Conservation (phyloP, 1,140 invertebrate species). For the Nixonia krombeini region DNA sequence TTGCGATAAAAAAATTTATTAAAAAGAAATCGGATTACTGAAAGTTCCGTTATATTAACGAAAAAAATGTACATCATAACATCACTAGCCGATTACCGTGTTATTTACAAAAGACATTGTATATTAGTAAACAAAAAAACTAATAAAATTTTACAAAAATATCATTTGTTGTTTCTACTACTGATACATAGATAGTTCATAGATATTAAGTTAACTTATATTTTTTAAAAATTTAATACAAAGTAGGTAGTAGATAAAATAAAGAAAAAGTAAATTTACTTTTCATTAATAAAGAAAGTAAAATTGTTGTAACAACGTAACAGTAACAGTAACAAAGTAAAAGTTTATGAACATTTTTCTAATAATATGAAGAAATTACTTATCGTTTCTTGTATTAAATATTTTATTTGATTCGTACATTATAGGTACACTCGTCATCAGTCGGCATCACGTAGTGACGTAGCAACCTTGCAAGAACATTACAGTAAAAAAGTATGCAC, state of each 20-base stretch:
- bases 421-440: constrained; percentile 55
- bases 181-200: too few species aligned
- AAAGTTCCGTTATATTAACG: constrained; percentile 6
- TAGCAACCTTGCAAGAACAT: constrained; percentile 47
- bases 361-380: too few species aligned
- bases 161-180: too few species aligned
- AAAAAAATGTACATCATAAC: constrained; percentile 11
- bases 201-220: too few species aligned
- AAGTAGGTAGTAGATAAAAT: too few species aligned
- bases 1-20: constrained; percentile 22
- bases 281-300: too few species aligned
- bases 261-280: too few species aligned
- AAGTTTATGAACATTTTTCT: too few species aligned
- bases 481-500: constrained; percentile 51
- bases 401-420: constrained; percentile 54
- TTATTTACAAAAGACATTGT: constrained; percentile 32
- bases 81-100: constrained; percentile 20
- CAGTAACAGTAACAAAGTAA: too few species aligned
- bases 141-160: constrained; percentile 30
- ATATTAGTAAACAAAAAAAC: constrained; percentile 34
- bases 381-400: constrained; percentile 48
- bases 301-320: too few species aligned
- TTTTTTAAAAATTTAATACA: too few species aligned
- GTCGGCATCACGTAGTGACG: constrained; percentile 46
- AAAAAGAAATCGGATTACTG: constrained; percentile 2